A percentile compares a stretch with the other conserved stretches of the same genome.
These are phyloP conservation scores for Pseudoips prasinana DNA, from an alignment of 2,888 invertebrate species.

Conservation along the genomic window DNA sequence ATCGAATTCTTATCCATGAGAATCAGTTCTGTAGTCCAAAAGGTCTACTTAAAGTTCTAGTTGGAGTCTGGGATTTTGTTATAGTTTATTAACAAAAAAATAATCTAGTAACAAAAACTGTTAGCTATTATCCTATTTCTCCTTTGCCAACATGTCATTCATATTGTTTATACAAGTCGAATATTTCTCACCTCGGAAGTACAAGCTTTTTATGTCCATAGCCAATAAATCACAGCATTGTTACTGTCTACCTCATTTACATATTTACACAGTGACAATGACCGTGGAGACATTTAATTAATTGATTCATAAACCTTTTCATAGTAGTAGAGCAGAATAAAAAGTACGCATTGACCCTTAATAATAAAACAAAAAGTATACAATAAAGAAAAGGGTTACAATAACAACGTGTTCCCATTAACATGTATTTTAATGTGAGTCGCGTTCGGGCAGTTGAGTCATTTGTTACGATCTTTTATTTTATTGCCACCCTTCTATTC, in stretches of 20 bases:
- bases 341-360: constrained; percentile 74
- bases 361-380: constrained; percentile 74
- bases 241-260: constrained; percentile 68
- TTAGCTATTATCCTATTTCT: constrained; percentile 4
- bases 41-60: no score
- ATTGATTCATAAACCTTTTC: constrained; percentile 80
- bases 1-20: no score
- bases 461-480: constrained; percentile 70
- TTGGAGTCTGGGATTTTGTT: no score
- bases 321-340: constrained; percentile 62
- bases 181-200: constrained; percentile 67
- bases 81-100: no score
- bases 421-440: constrained; percentile 65
- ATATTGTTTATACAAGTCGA: constrained; percentile 48
- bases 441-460: constrained; percentile 65
- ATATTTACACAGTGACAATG: constrained; percentile 78
- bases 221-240: constrained; percentile 76
- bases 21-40: no score
- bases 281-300: constrained; percentile 80
- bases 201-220: constrained; percentile 51
- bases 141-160: constrained; percentile 29
- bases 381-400: constrained; percentile 72
- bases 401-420: constrained; percentile 73
- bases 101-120: no score
- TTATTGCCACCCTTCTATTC: constrained; percentile 51